Evolutionary conservation across 2,113 vertebrate species (phyloP), one percentile per base, ranked within the genome.

Genomic region (Plotosus lineatus): DNA sequence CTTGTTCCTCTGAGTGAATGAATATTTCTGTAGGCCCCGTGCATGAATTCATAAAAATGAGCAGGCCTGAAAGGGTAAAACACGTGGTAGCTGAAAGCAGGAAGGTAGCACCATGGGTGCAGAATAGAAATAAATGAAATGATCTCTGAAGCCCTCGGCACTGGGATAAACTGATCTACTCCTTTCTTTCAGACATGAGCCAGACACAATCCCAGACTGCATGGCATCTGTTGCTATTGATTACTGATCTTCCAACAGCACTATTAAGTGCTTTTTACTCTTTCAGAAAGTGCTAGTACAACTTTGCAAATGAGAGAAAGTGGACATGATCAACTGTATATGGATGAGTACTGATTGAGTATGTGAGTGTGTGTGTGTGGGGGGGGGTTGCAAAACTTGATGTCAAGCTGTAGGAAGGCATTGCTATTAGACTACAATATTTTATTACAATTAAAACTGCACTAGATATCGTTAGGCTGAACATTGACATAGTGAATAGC

Each of bases 291-390:
- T 80, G 66, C 46, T 15, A 66, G 31, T 50, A 28, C 55, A 56
- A 23, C 31, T 21, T 68, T 28, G 60, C 26, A 48, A 78, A 78
- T 19, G 36, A 69, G n/a, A 56, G n/a, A 46, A 51, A n/a, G 76
- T 48, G 48, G 75, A 77, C 40, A 61, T 76, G 42, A 60, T 75
- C 23, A 68, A 44, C 55, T 77, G 31, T 58, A 38, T 46, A 33
- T 44, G 55, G 58, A 38, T 8, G 21, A 12, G 31, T 2, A 0
- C 26, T n/a, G 11, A 66, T 14, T 26, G 63, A n/a, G 7, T 63
- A 10, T 1, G 40, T 53, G 26, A 83, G 26, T 63, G 36, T 65
- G 33, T 48, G 42, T 44, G 40, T 48, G 72, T 61, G 40, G 60
- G 75, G 69, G 53, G 58, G 44, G 48, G 55, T 14, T 48, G 15